phyloP scores from a whole-genome alignment of 2,113 vertebrate genomes.

The Cranoglanis bouderius region DNA sequence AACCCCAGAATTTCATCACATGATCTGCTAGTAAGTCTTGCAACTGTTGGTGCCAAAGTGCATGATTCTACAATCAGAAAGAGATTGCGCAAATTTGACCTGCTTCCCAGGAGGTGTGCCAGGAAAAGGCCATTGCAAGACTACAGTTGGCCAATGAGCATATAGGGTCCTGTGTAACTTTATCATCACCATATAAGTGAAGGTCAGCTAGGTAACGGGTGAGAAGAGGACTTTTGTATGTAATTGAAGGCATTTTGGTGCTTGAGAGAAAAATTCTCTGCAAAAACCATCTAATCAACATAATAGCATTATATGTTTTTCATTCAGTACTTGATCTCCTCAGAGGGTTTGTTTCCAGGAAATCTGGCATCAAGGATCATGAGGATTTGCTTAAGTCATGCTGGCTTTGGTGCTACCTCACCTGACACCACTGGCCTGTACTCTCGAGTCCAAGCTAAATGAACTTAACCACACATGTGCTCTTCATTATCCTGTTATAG shows the following conservation, averaged over 20 bases:
- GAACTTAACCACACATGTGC: conserved; percentile 25
- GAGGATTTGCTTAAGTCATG: conserved; percentile 1
- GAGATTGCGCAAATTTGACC: too few relatives aligned
- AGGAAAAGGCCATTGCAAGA: too few relatives aligned
- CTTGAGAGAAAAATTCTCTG: not conserved
- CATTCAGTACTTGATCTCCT: not conserved
- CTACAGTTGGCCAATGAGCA: not conserved
- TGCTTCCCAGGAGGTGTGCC: too few relatives aligned
- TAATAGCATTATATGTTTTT: not conserved
- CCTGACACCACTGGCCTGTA: not conserved
- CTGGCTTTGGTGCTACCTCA: not conserved
- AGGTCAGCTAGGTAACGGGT: not conserved
- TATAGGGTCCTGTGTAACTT: not conserved
- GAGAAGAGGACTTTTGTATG: not conserved
- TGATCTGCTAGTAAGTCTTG: too few relatives aligned
- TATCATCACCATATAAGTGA: not conserved
- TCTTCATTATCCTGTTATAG: conserved; percentile 37
- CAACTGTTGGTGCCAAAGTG: too few relatives aligned
- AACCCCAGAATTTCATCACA: too few relatives aligned
- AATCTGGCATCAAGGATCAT: not conserved
- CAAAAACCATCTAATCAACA: not conserved
- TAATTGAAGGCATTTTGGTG: not conserved
- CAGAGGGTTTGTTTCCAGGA: not conserved
- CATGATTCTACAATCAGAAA: too few relatives aligned
- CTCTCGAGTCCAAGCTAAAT: conserved; percentile 18